These are phyloP conservation scores for Sparidentex hasta DNA, from an alignment of 2,797 vertebrate genomes.

Conservation along the genomic window DNA sequence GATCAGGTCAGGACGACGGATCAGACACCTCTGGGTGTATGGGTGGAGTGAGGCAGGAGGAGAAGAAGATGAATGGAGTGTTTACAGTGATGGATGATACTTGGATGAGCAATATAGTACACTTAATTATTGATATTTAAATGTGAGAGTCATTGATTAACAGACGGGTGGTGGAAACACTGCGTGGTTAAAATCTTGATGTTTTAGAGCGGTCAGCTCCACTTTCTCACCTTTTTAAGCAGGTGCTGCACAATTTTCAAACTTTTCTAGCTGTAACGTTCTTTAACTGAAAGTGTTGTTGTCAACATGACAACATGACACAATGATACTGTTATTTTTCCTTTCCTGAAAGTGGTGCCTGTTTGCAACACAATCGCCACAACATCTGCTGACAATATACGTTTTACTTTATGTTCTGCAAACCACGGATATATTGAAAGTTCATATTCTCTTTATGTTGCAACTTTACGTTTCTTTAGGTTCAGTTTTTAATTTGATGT, in stretches of 20 bases:
- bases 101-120: neutral
- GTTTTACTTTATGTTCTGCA: too few species aligned
- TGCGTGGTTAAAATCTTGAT: neutral
- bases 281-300: too few species aligned
- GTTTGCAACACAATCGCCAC: too few species aligned
- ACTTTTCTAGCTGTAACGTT: neutral
- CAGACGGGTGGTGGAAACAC: neutral
- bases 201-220: too few species aligned
- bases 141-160: neutral
- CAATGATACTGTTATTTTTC: neutral
- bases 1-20: conserved; percentile 88
- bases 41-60: neutral
- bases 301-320: neutral
- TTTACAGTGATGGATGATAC: neutral
- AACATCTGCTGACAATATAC: too few species aligned
- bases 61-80: neutral
- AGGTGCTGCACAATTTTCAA: neutral
- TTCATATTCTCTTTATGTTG: too few species aligned
- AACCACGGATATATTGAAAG: too few species aligned
- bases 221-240: neutral
- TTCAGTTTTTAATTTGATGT: too few species aligned
- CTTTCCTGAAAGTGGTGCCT: neutral
- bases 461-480: too few species aligned
- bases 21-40: neutral
- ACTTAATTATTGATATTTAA: neutral